Conservation (phyloP, 2,888 invertebrate species). For the Napeogenes inachia region DNA sequence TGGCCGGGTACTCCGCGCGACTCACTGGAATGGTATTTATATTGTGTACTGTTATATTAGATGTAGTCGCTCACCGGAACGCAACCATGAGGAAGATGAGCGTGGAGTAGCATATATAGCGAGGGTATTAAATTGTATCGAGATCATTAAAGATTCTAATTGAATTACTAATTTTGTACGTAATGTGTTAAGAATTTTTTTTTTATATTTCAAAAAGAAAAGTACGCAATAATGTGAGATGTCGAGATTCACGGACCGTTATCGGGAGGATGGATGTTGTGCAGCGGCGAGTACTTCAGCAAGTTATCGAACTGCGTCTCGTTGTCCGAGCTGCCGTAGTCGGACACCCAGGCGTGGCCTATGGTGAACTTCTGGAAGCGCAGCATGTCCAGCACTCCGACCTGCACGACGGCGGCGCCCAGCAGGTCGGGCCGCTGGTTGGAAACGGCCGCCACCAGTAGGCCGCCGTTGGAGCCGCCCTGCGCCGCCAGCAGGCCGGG, state of each 20-base stretch:
- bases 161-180: too few relatives aligned
- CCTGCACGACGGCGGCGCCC: slow-evolving; percentile 94
- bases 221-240: too few relatives aligned
- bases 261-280: slow-evolving; percentile 87
- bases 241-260: slow-evolving; percentile 45
- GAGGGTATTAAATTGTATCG: too few relatives aligned
- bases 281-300: slow-evolving; percentile 93
- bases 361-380: slow-evolving; percentile 99
- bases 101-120: too few relatives aligned
- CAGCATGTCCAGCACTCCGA: slow-evolving; percentile 98
- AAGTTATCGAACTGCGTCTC: slow-evolving; percentile 91
- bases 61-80: too few relatives aligned
- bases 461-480: slow-evolving; percentile 98
- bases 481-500: slow-evolving; percentile 88
- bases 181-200: too few relatives aligned
- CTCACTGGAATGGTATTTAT: slow-evolving; percentile 27
- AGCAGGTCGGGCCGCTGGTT: slow-evolving; percentile 97
- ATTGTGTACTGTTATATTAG: too few relatives aligned
- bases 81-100: too few relatives aligned
- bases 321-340: slow-evolving; percentile 95
- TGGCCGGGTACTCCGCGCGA: slow-evolving; percentile 89
- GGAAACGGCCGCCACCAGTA: slow-evolving; percentile 94
- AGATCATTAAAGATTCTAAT: too few relatives aligned
- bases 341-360: slow-evolving; percentile 97
- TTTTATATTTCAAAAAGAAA: too few relatives aligned